Evolutionary conservation across 1,140 invertebrate species (phyloP).

Genomic region (Physella acuta): DNA sequence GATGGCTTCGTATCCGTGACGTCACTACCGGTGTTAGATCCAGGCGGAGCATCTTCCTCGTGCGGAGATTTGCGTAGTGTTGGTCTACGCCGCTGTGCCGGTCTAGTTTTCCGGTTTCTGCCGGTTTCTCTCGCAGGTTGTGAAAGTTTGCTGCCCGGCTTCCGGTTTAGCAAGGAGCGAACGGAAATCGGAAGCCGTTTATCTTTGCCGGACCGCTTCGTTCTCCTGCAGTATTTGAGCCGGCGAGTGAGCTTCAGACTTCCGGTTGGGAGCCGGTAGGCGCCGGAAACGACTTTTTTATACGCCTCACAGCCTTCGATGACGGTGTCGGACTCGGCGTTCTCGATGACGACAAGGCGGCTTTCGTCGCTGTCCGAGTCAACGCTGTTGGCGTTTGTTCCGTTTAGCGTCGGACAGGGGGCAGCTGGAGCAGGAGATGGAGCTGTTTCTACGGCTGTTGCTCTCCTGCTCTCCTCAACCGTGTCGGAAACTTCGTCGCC

Average conservation of each 20-base stretch:
- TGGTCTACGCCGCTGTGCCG: too few relatives aligned
- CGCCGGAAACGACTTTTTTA: not conserved
- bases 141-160: not conserved
- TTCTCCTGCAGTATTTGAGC: not conserved
- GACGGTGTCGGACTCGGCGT: slow-evolving; percentile 18
- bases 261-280: slow-evolving; percentile 10
- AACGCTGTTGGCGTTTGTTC: not conserved
- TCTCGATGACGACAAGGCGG: slow-evolving; percentile 15
- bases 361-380: not conserved
- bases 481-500: too few relatives aligned
- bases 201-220: not conserved
- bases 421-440: too few relatives aligned
- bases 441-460: too few relatives aligned
- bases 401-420: not conserved
- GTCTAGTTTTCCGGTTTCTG: too few relatives aligned
- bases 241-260: too few relatives aligned
- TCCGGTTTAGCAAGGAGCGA: not conserved
- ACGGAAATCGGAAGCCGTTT: not conserved
- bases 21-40: too few relatives aligned
- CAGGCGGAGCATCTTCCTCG: too few relatives aligned
- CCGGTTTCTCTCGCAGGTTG: too few relatives aligned
- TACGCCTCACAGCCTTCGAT: slow-evolving; percentile 16
- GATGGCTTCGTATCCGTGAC: too few relatives aligned
- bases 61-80: too few relatives aligned
- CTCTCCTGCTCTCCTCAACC: not conserved